A percentile compares a stretch with the other conserved stretches of the same genome.
Evolutionary conservation across 1,140 invertebrate genomes (phyloP).

Genomic region (Brachionus sp.): DNA sequence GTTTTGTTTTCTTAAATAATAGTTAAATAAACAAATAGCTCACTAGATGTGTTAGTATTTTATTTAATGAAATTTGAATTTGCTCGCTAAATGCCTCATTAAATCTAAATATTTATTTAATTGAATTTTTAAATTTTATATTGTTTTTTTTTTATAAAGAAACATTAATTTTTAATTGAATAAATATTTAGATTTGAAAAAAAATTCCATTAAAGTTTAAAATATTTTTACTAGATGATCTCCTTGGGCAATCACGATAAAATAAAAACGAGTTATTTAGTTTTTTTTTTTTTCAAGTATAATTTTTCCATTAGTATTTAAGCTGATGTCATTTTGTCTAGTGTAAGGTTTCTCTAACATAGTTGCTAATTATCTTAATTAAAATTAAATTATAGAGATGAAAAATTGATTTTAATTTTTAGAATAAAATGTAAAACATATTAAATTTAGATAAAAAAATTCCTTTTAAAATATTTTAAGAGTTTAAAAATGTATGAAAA

Average conservation of each 20-base stretch:
- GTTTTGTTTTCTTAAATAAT: background rate
- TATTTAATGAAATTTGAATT: background rate
- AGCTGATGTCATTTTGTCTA: too few species aligned
- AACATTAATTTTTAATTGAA: background rate
- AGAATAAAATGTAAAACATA: too few species aligned
- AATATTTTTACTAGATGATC: background rate
- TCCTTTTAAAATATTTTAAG: too few species aligned
- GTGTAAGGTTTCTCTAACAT: too few species aligned
- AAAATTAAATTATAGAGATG: too few species aligned
- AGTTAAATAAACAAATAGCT: background rate
- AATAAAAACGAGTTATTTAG: background rate
- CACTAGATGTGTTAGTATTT: background rate
- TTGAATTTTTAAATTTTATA: background rate
- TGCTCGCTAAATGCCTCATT: background rate
- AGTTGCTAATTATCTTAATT: too few species aligned
- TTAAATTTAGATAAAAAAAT: too few species aligned
- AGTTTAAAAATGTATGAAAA: too few species aligned
- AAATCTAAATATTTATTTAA: background rate
- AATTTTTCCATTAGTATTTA: too few species aligned
- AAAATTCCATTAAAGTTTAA: background rate
- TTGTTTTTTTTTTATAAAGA: background rate
- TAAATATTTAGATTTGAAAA: background rate
- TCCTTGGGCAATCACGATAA: background rate
- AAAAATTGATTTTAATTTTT: too few species aligned
- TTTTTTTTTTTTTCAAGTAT: too few species aligned